phyloP scores from a whole-genome alignment of 2,113 vertebrate genomes.

The Hyaena hyaena region DNA sequence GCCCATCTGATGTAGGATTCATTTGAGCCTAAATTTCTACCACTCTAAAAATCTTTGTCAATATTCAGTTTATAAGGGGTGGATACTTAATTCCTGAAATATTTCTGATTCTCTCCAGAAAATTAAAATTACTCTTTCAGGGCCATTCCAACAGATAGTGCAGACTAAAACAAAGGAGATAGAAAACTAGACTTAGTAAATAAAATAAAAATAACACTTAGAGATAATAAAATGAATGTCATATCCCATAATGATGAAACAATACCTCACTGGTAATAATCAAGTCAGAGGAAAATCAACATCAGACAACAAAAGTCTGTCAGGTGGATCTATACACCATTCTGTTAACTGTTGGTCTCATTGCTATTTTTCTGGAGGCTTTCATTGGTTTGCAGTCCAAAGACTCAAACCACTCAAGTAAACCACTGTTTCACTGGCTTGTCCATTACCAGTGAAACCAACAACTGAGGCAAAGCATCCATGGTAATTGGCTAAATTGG shows the following conservation, averaged over 20 bases:
- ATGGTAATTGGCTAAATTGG: not conserved
- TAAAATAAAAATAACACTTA: not conserved
- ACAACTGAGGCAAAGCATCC: not conserved
- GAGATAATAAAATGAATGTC: not conserved
- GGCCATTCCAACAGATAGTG: not conserved
- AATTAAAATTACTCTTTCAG: not conserved
- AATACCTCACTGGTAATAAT: not conserved
- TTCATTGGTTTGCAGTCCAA: not conserved
- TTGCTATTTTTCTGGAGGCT: not conserved
- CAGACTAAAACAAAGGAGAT: not conserved
- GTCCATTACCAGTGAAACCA: not conserved
- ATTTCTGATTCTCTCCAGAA: not conserved
- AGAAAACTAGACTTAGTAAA: not conserved
- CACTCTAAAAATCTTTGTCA: not conserved
- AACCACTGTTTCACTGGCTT: not conserved
- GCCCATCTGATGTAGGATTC: not conserved
- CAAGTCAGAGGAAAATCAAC: not conserved
- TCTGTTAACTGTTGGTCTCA: not conserved
- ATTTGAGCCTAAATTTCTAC: not conserved
- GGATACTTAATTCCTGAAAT: not conserved
- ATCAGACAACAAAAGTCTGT: not conserved
- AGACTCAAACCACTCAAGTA: not conserved
- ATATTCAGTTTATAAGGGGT: not conserved
- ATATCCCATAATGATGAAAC: not conserved
- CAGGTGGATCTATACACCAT: not conserved